A percentile compares a stretch with the other conserved stretches of the same genome.
phyloP scores from a whole-genome alignment of 2,113 vertebrate genomes.

The Hyaena hyaena region DNA sequence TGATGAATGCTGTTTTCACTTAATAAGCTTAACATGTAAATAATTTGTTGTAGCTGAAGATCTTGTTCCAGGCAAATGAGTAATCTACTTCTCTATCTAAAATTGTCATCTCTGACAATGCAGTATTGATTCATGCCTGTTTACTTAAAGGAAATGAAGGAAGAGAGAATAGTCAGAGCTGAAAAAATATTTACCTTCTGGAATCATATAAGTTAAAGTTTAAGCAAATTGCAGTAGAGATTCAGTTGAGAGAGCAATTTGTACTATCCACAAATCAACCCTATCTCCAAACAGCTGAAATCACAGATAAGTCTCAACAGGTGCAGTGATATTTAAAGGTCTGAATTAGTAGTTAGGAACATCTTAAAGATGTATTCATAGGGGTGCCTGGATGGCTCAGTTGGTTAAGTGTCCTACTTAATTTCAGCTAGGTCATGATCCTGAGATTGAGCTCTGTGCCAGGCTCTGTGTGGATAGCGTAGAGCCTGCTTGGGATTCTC shows the following conservation, averaged over 20 bases:
- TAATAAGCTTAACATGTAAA: background rate
- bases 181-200: background rate
- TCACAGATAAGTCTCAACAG: background rate
- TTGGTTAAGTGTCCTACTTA: too few species aligned
- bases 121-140: background rate
- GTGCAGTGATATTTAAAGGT: background rate
- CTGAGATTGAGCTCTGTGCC: too few species aligned
- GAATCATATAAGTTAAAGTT: background rate
- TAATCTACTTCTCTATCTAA: conserved; percentile 5
- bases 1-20: background rate
- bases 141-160: background rate
- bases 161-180: background rate
- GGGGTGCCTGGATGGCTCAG: too few species aligned
- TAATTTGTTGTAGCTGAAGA: background rate
- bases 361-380: background rate
- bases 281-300: conserved; percentile 6
- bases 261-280: background rate
- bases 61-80: background rate
- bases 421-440: too few species aligned
- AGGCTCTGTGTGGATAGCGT: too few species aligned
- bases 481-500: too few species aligned
- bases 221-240: background rate
- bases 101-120: background rate
- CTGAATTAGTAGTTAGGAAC: background rate
- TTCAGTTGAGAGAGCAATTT: background rate